These are phyloP conservation scores for Drosophila watanabei DNA, from an alignment of 1,140 invertebrate genomes.

Conservation along the genomic window DNA sequence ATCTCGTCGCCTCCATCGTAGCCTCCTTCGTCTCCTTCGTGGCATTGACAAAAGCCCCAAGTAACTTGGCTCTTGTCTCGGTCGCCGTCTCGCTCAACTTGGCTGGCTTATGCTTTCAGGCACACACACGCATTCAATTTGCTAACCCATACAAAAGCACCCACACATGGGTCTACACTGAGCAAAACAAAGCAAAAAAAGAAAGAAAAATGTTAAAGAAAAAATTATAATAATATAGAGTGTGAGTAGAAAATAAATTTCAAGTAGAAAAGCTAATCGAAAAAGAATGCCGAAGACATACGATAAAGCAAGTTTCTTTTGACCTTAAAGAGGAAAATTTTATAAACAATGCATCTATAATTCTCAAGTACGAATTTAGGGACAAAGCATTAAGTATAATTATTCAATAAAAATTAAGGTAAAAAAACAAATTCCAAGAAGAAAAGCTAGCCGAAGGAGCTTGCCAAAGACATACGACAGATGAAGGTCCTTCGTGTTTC, in stretches of 20 bases:
- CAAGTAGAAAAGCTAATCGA: not conserved
- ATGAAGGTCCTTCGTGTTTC: not conserved
- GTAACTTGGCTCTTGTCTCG: conserved; percentile 52
- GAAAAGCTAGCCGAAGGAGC: not conserved
- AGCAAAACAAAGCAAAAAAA: not conserved
- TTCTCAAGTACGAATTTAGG: not conserved
- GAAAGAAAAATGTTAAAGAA: not conserved
- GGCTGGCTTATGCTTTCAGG: conserved; percentile 73
- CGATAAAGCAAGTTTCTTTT: not conserved
- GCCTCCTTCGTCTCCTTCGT: conserved; percentile 26
- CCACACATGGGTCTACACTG: conserved; percentile 15
- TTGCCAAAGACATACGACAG: not conserved
- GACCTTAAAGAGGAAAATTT: not conserved
- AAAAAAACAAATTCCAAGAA: too few relatives aligned
- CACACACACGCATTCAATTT: conserved; percentile 69
- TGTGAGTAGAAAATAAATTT: too few relatives aligned
- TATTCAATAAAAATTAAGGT: too few relatives aligned
- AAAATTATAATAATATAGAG: too few relatives aligned
- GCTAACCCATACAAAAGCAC: conserved; percentile 58
- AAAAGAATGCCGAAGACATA: not conserved
- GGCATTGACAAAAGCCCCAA: conserved; percentile 63
- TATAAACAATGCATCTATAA: not conserved
- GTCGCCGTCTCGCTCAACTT: conserved; percentile 51
- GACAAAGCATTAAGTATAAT: accelerated
- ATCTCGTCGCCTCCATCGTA: conserved; percentile 2